These are phyloP conservation scores for Cantharis lateralis DNA, from an alignment of 2,888 invertebrate genomes.

Conservation along the genomic window DNA sequence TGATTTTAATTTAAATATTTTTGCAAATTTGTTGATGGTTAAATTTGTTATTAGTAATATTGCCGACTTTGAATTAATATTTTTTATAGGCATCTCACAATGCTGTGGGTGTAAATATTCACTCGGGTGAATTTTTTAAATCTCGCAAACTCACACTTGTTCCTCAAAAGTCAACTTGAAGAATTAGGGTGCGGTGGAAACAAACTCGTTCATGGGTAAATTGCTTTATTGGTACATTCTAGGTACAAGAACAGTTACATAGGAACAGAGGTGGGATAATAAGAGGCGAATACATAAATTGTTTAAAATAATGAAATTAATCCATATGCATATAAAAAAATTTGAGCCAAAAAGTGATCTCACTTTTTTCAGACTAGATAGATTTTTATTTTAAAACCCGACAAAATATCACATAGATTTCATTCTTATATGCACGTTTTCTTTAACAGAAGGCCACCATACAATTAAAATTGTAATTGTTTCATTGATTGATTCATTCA, in stretches of 20 bases:
- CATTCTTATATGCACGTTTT: not conserved
- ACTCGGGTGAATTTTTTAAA: too few relatives aligned
- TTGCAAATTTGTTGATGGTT: too few relatives aligned
- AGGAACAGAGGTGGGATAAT: not conserved
- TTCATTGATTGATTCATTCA: not conserved
- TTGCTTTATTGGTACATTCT: not conserved
- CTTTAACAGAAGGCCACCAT: constrained; percentile 1
- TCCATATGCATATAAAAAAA: not conserved
- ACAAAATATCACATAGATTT: constrained; percentile 2
- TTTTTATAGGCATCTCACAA: too few relatives aligned
- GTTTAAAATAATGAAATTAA: not conserved
- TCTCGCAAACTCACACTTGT: too few relatives aligned
- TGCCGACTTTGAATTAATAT: too few relatives aligned
- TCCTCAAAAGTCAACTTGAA: too few relatives aligned
- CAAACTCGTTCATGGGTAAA: not conserved
- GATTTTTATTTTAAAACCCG: not conserved
- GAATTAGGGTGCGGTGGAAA: not conserved
- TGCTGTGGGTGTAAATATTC: too few relatives aligned
- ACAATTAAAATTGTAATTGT: not conserved
- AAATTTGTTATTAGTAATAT: too few relatives aligned
- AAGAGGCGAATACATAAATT: not conserved
- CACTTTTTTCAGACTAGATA: not conserved
- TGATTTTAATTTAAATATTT: too few relatives aligned
- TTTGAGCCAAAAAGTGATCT: not conserved
- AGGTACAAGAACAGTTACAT: not conserved